A percentile compares a stretch with the other conserved stretches of the same genome.
Evolutionary conservation across 2,888 invertebrate genomes (phyloP).

Genomic region (Orthosia cruda): DNA sequence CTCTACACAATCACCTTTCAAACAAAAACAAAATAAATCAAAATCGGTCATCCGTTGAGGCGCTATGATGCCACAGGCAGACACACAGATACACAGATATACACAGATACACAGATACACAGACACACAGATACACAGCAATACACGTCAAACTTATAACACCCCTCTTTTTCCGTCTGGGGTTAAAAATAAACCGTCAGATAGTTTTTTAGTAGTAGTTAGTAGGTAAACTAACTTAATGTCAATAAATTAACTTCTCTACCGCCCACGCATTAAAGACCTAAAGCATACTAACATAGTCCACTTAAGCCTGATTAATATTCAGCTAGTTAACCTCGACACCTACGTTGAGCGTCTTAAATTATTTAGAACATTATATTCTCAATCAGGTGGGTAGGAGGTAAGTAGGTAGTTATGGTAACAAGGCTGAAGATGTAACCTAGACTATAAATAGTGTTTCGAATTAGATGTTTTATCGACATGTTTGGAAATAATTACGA

Average conservation of each 20-base stretch:
- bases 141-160: no score
- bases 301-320: conserved; percentile 51
- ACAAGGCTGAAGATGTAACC: conserved; percentile 3
- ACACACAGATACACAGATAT: no score
- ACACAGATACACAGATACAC: no score
- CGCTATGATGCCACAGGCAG: no score
- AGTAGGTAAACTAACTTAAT: not conserved
- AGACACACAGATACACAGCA: no score
- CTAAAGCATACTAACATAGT: conserved; percentile 27
- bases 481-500: not conserved
- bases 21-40: no score
- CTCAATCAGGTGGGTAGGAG: conserved; percentile 13
- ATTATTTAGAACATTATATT: conserved; percentile 38
- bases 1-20: no score
- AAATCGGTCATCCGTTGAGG: no score
- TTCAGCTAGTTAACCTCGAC: conserved; percentile 37
- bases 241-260: conserved; percentile 24
- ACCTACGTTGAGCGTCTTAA: conserved; percentile 23
- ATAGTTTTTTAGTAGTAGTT: not conserved
- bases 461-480: not conserved
- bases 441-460: not conserved
- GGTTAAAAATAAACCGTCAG: no score
- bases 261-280: conserved; percentile 1
- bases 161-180: no score
- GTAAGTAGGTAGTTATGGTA: conserved; percentile 6